phyloP scores from a whole-genome alignment of 2,888 invertebrate species.

The Ceramica pisi region DNA sequence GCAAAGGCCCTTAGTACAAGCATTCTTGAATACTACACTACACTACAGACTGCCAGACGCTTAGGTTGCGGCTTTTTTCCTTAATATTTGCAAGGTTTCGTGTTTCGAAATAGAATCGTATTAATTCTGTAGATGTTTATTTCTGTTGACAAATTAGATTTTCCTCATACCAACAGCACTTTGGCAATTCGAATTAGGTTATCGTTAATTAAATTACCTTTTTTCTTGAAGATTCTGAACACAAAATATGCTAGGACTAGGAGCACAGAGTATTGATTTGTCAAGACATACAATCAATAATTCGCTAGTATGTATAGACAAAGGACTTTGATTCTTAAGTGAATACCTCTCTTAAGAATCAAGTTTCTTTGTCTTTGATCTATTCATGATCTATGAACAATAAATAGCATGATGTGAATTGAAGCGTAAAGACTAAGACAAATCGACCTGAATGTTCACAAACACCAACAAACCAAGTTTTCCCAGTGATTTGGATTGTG shows the following conservation, averaged over 20 bases:
- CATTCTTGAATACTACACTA: not conserved
- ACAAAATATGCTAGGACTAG: not conserved
- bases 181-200: conserved; percentile 12
- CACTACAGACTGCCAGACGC: not conserved
- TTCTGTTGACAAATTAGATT: conserved; percentile 31
- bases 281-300: not conserved
- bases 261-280: conserved; percentile 2
- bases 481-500: not conserved
- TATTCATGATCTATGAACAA: not conserved
- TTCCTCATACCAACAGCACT: conserved; percentile 5
- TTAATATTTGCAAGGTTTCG: conserved; percentile 10
- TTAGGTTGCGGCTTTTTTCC: not conserved
- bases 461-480: conserved; percentile 32
- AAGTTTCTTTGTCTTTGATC: not conserved
- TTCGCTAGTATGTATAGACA: too few relatives aligned
- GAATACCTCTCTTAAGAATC: not conserved
- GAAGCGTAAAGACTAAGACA: conserved; percentile 29
- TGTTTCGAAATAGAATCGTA: not conserved
- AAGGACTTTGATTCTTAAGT: too few relatives aligned
- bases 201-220: conserved; percentile 27
- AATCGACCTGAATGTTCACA: conserved; percentile 37
- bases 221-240: conserved; percentile 20
- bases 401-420: not conserved
- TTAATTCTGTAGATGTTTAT: not conserved
- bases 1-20: too few relatives aligned